phyloP scores from a whole-genome alignment of 2,113 vertebrate species.

The Rhagologus leucostigma region DNA sequence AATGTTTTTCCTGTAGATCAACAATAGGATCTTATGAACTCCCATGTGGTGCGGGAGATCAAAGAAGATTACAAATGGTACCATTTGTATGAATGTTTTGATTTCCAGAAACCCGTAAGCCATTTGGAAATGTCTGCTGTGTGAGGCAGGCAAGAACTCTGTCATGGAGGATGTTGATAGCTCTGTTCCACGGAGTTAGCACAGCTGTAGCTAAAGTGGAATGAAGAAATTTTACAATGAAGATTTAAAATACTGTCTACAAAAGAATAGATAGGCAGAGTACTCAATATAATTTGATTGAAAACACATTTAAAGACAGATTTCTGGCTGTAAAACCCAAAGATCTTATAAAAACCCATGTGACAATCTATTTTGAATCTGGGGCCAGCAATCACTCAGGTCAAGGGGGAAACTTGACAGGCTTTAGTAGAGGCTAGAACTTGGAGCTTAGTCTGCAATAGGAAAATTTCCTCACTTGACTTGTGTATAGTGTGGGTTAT shows the following conservation, averaged over 20 bases:
- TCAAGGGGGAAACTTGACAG: not conserved
- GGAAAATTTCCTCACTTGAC: slow-evolving; percentile 6
- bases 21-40: not conserved
- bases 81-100: not conserved
- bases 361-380: not conserved
- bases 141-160: not conserved
- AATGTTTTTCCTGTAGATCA: not conserved
- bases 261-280: not conserved
- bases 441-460: not conserved
- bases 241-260: not conserved
- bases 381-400: not conserved
- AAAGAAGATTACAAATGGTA: not conserved
- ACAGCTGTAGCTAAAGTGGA: not conserved
- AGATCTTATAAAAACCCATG: not conserved
- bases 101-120: not conserved
- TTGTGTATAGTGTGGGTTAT: not conserved
- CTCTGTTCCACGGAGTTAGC: not conserved
- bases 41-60: not conserved
- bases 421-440: not conserved
- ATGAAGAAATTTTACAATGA: not conserved
- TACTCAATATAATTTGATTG: not conserved
- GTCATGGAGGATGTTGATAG: not conserved
- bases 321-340: not conserved
- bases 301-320: not conserved
- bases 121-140: not conserved